Base-by-base conservation (phyloP, 2,888 invertebrate genomes). In the Halictus ligatus region DNA sequence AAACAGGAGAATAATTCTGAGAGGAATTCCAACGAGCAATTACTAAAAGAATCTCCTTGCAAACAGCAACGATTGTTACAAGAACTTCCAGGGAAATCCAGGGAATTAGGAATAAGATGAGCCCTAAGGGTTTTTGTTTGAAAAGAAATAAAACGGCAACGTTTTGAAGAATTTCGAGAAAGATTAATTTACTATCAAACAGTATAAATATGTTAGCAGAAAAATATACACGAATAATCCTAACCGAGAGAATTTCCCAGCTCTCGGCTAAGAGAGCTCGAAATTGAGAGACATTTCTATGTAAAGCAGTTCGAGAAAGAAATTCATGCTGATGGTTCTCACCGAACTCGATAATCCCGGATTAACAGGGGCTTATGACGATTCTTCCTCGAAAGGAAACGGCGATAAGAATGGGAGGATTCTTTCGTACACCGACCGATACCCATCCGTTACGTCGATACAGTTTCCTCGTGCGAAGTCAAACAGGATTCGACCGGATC, bases 281-380 rank as follows among this genome's bases (percentile, higher is more conserved):
- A 60, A 72, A 67, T 25, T 8, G 60, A 12, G 58, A 6, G 77
- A 58, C 60, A 75, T 69, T 77, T 78, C 4, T 35, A 12, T 75
- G 81, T 18, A 78, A 89, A 74, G 72, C 50, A 72, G 77, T 81
- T 75, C 54, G 21, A 1, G 60, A 67, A 78, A 71, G 50, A 78
- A 69, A 69, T 69, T 69, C 69, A 13, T 10, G 21, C 40, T 18
- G 69, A 50, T 67, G 71, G 75, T 74, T 76, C 69, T 35, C 13
- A 6, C 21, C 2, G 75, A 77, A 80, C 60, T 83, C 67, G 71
- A 79, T n/a, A n/a, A 35, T 78, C 78, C 73, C 43, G 73, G 87
- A 89, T 89, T 84, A 84, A 83, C 71, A 58, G 18, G 18, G 46
- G 73, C 48, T 84, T 54, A 48, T 81, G 50, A 40, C 18, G 48